Percentiles rank a stretch among this genome's conserved stretches.
Conservation (phyloP, 2,797 vertebrate genomes). For the Sphenopsis melanotis region DNA sequence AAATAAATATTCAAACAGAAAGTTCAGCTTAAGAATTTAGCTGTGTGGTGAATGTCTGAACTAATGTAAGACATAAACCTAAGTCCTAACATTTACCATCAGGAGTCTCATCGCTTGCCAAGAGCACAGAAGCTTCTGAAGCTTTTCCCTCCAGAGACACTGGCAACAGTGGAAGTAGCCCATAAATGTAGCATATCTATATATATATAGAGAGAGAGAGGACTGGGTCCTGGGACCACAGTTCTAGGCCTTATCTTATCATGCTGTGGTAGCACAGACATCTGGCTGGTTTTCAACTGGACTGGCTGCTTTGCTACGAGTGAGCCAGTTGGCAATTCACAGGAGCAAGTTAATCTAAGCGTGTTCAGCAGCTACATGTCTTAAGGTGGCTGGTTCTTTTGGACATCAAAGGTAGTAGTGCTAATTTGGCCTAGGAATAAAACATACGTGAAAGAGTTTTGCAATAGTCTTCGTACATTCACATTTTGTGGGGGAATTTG, state of each 20-base stretch:
- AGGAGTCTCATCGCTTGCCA: background rate
- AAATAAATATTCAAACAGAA: background rate
- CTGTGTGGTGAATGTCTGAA: background rate
- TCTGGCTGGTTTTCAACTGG: background rate
- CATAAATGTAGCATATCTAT: background rate
- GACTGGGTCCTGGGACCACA: background rate
- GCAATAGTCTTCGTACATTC: background rate
- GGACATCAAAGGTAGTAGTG: background rate
- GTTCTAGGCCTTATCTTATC: background rate
- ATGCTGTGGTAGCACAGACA: background rate
- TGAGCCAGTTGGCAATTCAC: background rate
- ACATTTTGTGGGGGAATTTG: background rate
- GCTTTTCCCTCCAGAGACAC: background rate
- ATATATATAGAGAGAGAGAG: background rate
- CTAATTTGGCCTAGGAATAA: background rate
- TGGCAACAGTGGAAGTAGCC: background rate
- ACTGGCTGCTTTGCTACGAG: background rate
- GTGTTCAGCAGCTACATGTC: fast-evolving
- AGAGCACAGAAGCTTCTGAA: background rate
- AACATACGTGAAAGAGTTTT: background rate
- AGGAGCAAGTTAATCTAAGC: background rate
- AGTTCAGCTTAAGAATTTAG: background rate
- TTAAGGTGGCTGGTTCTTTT: background rate
- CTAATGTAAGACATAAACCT: background rate
- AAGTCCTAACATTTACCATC: background rate